Conservation (phyloP, 2,113 vertebrate genomes). For the Pandion haliaetus region DNA sequence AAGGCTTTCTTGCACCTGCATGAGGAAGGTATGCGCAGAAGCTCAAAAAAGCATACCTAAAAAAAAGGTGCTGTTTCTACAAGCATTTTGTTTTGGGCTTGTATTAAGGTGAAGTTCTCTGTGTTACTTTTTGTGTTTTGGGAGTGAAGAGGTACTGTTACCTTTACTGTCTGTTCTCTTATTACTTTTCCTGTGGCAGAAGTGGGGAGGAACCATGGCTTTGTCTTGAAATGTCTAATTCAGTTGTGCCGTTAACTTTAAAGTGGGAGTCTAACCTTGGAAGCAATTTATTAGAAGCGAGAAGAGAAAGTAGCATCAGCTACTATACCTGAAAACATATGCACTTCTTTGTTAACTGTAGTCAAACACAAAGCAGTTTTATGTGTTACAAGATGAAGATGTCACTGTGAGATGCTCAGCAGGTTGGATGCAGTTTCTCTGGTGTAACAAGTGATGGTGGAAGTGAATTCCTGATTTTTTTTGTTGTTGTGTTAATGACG, state of each 20-base stretch:
- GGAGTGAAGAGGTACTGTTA: neutral
- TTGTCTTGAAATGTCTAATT: neutral
- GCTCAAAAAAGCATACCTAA: accelerated
- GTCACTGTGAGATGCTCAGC: neutral
- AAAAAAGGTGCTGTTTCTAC: neutral
- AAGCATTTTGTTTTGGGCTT: neutral
- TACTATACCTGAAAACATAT: neutral
- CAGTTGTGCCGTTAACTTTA: neutral
- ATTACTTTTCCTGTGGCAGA: neutral
- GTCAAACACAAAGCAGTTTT: neutral
- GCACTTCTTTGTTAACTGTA: accelerated
- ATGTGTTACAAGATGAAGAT: too few species aligned
- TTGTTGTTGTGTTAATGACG: neutral
- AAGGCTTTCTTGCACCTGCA: neutral
- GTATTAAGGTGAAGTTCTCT: neutral
- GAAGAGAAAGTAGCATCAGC: neutral
- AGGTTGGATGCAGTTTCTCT: neutral
- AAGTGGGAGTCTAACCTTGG: neutral
- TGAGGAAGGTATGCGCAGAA: neutral
- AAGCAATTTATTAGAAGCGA: neutral
- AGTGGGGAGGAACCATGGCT: accelerated
- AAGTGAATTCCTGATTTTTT: accelerated
- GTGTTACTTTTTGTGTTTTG: neutral
- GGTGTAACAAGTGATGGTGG: neutral
- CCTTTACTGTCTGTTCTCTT: neutral